Base-by-base conservation (phyloP, 2,113 vertebrate genomes). In the Bubo bubo region DNA sequence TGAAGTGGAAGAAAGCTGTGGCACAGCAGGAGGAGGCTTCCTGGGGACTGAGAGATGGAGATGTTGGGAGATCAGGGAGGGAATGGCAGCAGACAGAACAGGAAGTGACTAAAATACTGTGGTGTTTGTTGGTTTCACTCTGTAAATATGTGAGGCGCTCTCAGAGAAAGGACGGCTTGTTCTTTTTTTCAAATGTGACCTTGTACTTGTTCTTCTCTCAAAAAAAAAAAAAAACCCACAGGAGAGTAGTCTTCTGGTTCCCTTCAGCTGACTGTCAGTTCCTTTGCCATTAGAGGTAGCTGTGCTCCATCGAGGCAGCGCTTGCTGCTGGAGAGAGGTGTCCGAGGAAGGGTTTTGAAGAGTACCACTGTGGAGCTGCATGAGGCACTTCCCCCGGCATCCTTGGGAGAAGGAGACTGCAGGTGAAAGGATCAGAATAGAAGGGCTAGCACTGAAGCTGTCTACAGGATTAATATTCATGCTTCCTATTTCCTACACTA, bases 51-150 rank as follows among this genome's bases (percentile, higher is more conserved):
- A 35, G 83, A 68, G 72, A 39, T 64, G 73, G 73, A 92, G 89
- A 6, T 20, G 19, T 6, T 74, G 66, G 77, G 71, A 70, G 16
- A 32, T 68, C 9, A 41, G 49, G 47, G 43, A 92, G 68, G 49
- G 73, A 55, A 94, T 45, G 77, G 86, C 76, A 92, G 72, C 55
- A 84, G 91, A 49, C 60, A 56, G 88, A 72, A 35, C 83, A 89
- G 96, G 91, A 95, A 95, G 94, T 71, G 49, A 87, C 80, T 94
- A 7, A 93, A 95, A 88, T 43, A 39, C 87, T 64, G 76, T 55
- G 80, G 50, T 77, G 86, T 43, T 43, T 79, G 73, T 67, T 86
- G 94, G 92, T 80, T 95, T 95, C 49, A 6, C 66, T 92, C 75
- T 55, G 79, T 74, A 94, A 96, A 91, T 88, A 79, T 11, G 28